Conservation (phyloP, 1,140 invertebrate genomes). For the Brachionus calyciflorus region DNA sequence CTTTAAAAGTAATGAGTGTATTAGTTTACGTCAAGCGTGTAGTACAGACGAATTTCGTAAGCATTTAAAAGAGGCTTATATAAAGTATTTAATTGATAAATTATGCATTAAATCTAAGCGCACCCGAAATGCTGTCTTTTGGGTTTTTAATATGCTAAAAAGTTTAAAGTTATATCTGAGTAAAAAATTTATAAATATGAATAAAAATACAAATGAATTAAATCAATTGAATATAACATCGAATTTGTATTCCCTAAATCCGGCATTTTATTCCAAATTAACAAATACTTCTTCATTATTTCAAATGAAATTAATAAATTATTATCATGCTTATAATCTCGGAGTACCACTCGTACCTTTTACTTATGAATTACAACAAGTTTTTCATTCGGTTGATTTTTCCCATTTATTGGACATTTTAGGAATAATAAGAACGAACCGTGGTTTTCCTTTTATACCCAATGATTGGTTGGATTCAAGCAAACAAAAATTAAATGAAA, state of each 20-base stretch:
- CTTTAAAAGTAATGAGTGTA: conserved; percentile 41
- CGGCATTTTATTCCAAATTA: not conserved
- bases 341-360: conserved; percentile 23
- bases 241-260: not conserved
- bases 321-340: conserved; percentile 8
- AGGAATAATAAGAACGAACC: not conserved
- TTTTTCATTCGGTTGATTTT: conserved; percentile 36
- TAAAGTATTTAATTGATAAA: conserved; percentile 42
- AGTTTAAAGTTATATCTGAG: not conserved
- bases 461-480: conserved; percentile 18
- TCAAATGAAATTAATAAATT: conserved; percentile 37
- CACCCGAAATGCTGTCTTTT: conserved; percentile 19
- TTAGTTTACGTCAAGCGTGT: conserved; percentile 13
- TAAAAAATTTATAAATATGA: not conserved
- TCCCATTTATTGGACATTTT: conserved; percentile 38
- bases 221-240: not conserved
- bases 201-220: conserved; percentile 20
- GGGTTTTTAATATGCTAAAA: not conserved
- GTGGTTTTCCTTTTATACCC: conserved; percentile 41
- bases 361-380: conserved; percentile 36
- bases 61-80: conserved; percentile 34
- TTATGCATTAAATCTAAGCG: conserved; percentile 28
- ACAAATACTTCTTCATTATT: not conserved
- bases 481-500: not conserved
- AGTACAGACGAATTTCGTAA: conserved; percentile 41